These are phyloP conservation scores for Ramazzottius varieornatus DNA, from an alignment of 2,888 invertebrate genomes.

Conservation along the genomic window DNA sequence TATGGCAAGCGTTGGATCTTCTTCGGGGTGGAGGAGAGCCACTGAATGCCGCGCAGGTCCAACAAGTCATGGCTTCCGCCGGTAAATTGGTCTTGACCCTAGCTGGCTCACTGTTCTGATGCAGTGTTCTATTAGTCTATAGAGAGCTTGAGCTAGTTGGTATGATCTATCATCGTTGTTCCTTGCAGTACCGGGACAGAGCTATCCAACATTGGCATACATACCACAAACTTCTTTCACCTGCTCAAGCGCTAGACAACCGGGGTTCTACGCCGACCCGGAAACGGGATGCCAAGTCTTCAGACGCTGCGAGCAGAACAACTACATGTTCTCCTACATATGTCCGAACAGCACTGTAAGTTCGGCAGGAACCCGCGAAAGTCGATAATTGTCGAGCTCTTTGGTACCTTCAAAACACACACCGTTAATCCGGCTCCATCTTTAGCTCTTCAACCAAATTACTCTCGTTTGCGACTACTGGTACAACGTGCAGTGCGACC, in stretches of 20 bases:
- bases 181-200: background rate
- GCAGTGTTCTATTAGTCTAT: background rate
- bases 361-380: no score
- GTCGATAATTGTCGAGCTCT: no score
- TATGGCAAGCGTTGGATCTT: background rate
- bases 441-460: background rate
- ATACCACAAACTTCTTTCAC: background rate
- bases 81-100: no score
- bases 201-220: background rate
- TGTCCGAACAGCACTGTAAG: background rate
- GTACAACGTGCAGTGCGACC: background rate
- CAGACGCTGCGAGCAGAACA: background rate
- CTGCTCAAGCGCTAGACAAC: background rate
- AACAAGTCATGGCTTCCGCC: background rate
- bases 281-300: background rate
- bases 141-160: no score
- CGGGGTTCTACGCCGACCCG: slow-evolving; percentile 2
- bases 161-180: no score
- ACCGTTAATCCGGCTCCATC: no score
- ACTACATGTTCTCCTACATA: background rate
- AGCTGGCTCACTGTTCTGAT: no score
- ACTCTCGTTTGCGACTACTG: slow-evolving; percentile 1
- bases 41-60: background rate
- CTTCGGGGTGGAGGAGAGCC: background rate
- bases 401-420: no score